Evolutionary conservation across 2,113 vertebrate genomes (phyloP).

Genomic region (Trematocara unimaculatum): DNA sequence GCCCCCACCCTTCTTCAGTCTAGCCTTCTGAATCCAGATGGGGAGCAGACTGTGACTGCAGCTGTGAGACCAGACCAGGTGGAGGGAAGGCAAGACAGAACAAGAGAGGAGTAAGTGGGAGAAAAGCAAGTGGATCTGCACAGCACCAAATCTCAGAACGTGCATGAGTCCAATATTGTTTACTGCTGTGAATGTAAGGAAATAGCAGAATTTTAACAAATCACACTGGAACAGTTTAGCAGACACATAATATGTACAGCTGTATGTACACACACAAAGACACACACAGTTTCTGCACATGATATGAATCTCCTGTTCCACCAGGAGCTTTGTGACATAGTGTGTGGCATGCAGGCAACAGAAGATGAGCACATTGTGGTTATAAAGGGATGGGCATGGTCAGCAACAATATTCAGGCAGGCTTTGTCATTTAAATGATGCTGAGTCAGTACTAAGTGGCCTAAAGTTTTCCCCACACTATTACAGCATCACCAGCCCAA

Average conservation of each 20-base stretch:
- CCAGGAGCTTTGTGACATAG: not conserved
- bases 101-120: not conserved
- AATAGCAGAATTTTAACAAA: not conserved
- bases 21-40: not conserved
- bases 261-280: not conserved
- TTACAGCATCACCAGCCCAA: not conserved
- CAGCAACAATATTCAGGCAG: not conserved
- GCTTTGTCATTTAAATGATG: not conserved
- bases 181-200: not conserved
- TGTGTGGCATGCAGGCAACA: not conserved
- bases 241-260: not conserved
- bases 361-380: not conserved
- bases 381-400: not conserved
- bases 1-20: not conserved
- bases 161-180: not conserved
- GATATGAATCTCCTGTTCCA: not conserved
- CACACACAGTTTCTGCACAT: not conserved
- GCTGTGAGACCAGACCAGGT: not conserved
- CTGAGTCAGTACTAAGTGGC: not conserved
- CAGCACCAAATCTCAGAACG: not conserved
- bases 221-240: not conserved
- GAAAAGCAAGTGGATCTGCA: not conserved
- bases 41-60: not conserved
- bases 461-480: not conserved
- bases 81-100: not conserved